These are phyloP conservation scores for Prunella himalayana DNA, from an alignment of 2,113 vertebrate genomes.

Conservation along the genomic window DNA sequence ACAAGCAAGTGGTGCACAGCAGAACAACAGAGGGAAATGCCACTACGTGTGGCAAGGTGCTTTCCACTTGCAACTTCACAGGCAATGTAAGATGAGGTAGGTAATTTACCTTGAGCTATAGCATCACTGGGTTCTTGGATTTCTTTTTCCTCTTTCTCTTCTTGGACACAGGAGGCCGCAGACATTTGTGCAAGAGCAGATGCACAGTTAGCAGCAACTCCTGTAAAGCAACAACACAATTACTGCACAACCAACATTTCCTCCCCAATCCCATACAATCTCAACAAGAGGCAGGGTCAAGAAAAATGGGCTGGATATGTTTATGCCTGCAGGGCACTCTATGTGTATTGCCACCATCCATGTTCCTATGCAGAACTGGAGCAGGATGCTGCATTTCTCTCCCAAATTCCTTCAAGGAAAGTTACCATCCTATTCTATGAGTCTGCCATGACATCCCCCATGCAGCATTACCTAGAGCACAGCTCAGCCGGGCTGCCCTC, in stretches of 20 bases:
- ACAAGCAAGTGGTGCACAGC: not conserved
- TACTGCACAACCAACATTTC: not conserved
- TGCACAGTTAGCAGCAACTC: slow-evolving; percentile 94
- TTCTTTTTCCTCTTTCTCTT: slow-evolving; percentile 92
- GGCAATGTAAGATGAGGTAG: not conserved
- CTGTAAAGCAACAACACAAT: slow-evolving; percentile 64
- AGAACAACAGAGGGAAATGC: not conserved
- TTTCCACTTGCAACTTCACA: not conserved
- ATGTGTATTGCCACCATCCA: not conserved
- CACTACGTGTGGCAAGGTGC: not conserved
- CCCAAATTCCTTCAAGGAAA: not conserved
- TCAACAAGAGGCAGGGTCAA: not conserved
- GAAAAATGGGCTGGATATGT: not conserved
- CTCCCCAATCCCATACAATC: not conserved
- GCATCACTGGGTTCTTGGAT: slow-evolving; percentile 80
- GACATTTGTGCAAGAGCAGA: slow-evolving; percentile 98
- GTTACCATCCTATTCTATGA: not conserved
- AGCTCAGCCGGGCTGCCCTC: slow-evolving; percentile 92
- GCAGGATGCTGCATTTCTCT: not conserved
- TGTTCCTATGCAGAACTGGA: not conserved
- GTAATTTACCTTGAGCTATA: slow-evolving; percentile 87
- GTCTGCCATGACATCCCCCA: not conserved
- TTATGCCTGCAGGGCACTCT: not conserved
- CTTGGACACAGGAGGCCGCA: slow-evolving; percentile 95
- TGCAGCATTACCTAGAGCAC: slow-evolving; percentile 81